These are phyloP conservation scores for Cheumatopsyche charites DNA, from an alignment of 1,140 invertebrate species.

Conservation along the genomic window DNA sequence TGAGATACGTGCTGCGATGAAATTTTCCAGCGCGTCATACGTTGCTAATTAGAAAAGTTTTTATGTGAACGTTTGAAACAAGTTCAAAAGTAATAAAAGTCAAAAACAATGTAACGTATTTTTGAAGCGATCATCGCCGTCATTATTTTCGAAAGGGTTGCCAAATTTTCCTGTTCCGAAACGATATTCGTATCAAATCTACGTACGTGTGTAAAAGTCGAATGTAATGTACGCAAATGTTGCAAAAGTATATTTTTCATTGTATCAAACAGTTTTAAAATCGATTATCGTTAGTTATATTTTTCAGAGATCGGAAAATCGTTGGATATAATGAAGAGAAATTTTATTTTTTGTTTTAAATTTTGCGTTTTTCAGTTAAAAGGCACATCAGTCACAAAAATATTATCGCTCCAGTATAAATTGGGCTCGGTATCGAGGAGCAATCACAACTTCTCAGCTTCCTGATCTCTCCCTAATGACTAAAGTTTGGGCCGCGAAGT, in stretches of 20 bases:
- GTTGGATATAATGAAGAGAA: too few species aligned
- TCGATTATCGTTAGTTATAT: too few species aligned
- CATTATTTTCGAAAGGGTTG: not conserved
- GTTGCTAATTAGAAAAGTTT: constrained; percentile 25
- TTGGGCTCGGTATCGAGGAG: constrained; percentile 22
- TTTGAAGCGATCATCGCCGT: not conserved
- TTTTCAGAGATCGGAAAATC: too few species aligned
- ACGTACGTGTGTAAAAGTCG: too few species aligned
- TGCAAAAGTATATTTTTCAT: too few species aligned
- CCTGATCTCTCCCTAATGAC: constrained; percentile 29
- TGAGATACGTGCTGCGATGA: not conserved
- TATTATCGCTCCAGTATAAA: constrained; percentile 17
- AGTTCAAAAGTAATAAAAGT: constrained; percentile 7
- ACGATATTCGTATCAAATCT: not conserved
- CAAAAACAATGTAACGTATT: not conserved
- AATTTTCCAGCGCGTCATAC: constrained; percentile 10
- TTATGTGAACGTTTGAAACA: not conserved
- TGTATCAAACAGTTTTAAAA: too few species aligned
- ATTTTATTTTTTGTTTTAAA: too few species aligned
- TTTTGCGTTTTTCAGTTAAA: too few species aligned
- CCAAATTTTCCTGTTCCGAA: not conserved
- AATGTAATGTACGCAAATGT: too few species aligned
- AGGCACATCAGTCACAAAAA: not conserved
- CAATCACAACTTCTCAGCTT: constrained; percentile 26
- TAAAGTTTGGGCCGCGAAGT: constrained; percentile 23